Percentiles rank a stretch among this genome's conserved stretches.
Evolutionary conservation across 2,888 invertebrate species (phyloP).

Genomic region (Maniola hyperantus): DNA sequence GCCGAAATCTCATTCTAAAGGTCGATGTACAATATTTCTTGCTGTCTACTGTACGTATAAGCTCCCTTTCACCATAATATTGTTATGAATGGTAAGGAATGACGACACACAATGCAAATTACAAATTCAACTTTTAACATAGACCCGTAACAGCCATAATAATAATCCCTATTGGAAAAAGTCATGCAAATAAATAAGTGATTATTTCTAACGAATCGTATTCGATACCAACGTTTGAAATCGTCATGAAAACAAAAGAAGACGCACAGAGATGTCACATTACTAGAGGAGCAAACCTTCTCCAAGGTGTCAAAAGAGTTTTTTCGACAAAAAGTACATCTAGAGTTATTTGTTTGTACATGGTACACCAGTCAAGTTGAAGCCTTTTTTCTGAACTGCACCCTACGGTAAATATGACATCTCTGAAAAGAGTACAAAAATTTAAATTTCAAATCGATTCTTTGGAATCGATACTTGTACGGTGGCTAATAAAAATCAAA

Average conservation of each 20-base stretch:
- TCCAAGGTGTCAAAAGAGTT: no score
- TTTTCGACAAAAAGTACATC: no score
- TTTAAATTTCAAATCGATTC: not conserved
- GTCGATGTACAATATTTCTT: no score
- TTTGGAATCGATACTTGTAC: no score
- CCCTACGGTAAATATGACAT: not conserved
- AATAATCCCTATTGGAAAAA: slow-evolving; percentile 6
- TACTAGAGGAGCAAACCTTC: not conserved
- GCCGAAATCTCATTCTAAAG: no score
- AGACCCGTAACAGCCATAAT: slow-evolving; percentile 17
- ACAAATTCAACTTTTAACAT: slow-evolving; percentile 18
- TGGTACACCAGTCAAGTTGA: no score
- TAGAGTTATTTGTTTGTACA: no score
- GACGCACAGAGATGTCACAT: not conserved
- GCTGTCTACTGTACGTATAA: no score
- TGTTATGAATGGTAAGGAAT: slow-evolving; percentile 48
- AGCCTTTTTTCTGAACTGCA: no score
- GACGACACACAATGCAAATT: slow-evolving; percentile 42
- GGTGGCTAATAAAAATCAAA: not conserved
- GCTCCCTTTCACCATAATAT: slow-evolving; percentile 58
- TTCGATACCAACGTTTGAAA: slow-evolving; percentile 12
- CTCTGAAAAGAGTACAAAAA: not conserved
- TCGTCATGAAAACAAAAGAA: not conserved
- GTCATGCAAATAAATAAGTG: slow-evolving; percentile 41
- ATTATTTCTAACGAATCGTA: slow-evolving; percentile 28